Percentiles rank a stretch among this genome's conserved stretches.
Conservation (phyloP, 2,888 invertebrate genomes). For the Helobdella robusta region DNA sequence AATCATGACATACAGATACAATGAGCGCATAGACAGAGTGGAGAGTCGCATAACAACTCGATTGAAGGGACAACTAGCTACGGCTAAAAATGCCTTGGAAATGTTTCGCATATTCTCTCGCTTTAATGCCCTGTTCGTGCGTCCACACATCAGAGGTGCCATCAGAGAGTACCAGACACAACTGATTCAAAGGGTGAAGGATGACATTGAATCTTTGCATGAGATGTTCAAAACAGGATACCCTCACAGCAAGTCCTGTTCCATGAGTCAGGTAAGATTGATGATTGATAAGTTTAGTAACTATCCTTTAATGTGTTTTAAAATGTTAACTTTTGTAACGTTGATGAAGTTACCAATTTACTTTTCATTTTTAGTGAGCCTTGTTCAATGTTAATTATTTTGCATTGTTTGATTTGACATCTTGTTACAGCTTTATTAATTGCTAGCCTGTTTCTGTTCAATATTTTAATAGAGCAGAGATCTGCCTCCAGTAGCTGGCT, state of each 20-base stretch:
- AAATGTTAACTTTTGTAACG: too few species aligned
- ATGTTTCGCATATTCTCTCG: slow-evolving; percentile 96
- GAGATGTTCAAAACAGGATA: slow-evolving; percentile 98
- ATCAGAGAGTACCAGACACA: slow-evolving; percentile 98
- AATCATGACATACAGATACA: too few species aligned
- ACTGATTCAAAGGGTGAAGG: slow-evolving; percentile 94
- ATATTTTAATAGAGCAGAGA: slow-evolving; percentile 57
- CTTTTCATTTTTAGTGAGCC: too few species aligned
- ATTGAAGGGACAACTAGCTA: slow-evolving; percentile 90
- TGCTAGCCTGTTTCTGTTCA: too few species aligned
- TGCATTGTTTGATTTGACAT: too few species aligned
- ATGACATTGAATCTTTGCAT: slow-evolving; percentile 92
- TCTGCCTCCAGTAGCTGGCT: slow-evolving; percentile 90
- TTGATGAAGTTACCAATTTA: too few species aligned
- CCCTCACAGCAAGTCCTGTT: slow-evolving; percentile 82
- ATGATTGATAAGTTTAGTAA: too few species aligned
- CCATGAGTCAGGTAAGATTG: slow-evolving; percentile 77
- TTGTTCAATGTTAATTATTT: too few species aligned
- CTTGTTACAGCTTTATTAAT: too few species aligned
- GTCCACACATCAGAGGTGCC: slow-evolving; percentile 95
- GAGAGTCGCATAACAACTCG: slow-evolving; percentile 95
- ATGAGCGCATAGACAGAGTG: slow-evolving; percentile 93
- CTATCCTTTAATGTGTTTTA: too few species aligned
- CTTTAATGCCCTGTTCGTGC: slow-evolving; percentile 94
- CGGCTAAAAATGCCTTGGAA: slow-evolving; percentile 97